Conservation (phyloP, 2,888 invertebrate genomes). For the Eudiplozoon nipponicum region DNA sequence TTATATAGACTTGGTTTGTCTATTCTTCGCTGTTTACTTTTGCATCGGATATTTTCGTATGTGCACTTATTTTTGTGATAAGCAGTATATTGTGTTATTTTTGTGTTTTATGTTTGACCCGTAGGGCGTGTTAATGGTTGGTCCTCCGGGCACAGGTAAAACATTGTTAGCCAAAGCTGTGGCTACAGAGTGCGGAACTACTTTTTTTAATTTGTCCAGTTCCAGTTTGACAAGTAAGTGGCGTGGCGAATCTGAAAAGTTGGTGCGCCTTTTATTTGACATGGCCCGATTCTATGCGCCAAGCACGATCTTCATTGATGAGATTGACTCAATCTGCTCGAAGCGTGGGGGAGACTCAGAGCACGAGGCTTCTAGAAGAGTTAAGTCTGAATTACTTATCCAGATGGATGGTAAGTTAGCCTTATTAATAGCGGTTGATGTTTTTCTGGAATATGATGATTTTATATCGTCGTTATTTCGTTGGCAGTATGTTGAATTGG, state of each 20-base stretch:
- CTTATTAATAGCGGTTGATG: too few relatives aligned
- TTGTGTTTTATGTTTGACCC: too few relatives aligned
- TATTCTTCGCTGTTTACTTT: too few relatives aligned
- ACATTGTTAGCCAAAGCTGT: constrained; percentile 31
- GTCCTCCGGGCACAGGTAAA: constrained; percentile 31
- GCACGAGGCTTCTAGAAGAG: constrained; percentile 75
- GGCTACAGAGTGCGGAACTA: constrained; percentile 31
- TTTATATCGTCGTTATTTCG: too few relatives aligned
- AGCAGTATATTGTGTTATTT: too few relatives aligned
- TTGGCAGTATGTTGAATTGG: too few relatives aligned
- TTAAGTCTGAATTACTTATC: constrained; percentile 76
- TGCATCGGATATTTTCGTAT: too few relatives aligned
- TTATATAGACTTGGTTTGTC: too few relatives aligned
- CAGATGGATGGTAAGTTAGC: constrained; percentile 58
- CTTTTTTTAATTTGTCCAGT: constrained; percentile 48
- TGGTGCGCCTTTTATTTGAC: constrained; percentile 72
- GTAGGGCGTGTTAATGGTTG: constrained; percentile 29
- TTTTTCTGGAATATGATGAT: too few relatives aligned
- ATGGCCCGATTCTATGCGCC: constrained; percentile 94
- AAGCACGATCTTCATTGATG: constrained; percentile 87
- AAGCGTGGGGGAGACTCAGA: constrained; percentile 72
- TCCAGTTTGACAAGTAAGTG: constrained; percentile 90
- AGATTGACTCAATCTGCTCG: constrained; percentile 83
- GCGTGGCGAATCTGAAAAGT: constrained; percentile 88
- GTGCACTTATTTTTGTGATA: too few relatives aligned